Evolutionary conservation across 2,888 invertebrate species (phyloP), one percentile per base, ranked within the genome.

Genomic region (Automeris io): DNA sequence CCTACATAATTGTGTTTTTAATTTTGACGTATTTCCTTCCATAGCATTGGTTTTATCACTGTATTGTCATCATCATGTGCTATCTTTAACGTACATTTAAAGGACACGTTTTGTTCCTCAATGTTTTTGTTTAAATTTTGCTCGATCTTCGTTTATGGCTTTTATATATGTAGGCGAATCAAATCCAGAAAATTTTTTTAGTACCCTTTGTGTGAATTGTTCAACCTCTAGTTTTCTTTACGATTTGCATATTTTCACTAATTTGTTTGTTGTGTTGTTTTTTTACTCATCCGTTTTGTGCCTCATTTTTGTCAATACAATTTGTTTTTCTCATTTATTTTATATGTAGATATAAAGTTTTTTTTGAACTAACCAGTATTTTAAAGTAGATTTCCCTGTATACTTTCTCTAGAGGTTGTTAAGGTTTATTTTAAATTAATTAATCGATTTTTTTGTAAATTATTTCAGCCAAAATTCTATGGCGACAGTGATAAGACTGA

Each of bases 381-480:
- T n/a, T n/a, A n/a, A n/a, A n/a, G n/a, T n/a, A n/a, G n/a, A n/a
- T n/a, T n/a, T n/a, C n/a, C n/a, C n/a, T n/a, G n/a, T n/a, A n/a
- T n/a, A n/a, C n/a, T n/a, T n/a, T n/a, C n/a, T n/a, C n/a, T n/a
- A n/a, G n/a, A n/a, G n/a, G n/a, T n/a, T n/a, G n/a, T n/a, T n/a
- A n/a, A n/a, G n/a, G n/a, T n/a, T n/a, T n/a, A n/a, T n/a, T n/a
- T n/a, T n/a, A n/a, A n/a, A n/a, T n/a, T n/a, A n/a, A n/a, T n/a
- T n/a, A n/a, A n/a, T n/a, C n/a, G n/a, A n/a, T n/a, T n/a, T n/a
- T n/a, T n/a, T 39, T 16, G 41, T 36, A 51, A 48, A 47, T 47
- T 34, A 54, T 59, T 87, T 70, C 85, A 90, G 90, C 90, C 90
- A 65, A 90, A 89, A 77, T 90, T 90, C 77, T 90, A 90, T 66